These are phyloP conservation scores for Leptocoma aspasia DNA, from an alignment of 2,113 vertebrate species.

Conservation along the genomic window DNA sequence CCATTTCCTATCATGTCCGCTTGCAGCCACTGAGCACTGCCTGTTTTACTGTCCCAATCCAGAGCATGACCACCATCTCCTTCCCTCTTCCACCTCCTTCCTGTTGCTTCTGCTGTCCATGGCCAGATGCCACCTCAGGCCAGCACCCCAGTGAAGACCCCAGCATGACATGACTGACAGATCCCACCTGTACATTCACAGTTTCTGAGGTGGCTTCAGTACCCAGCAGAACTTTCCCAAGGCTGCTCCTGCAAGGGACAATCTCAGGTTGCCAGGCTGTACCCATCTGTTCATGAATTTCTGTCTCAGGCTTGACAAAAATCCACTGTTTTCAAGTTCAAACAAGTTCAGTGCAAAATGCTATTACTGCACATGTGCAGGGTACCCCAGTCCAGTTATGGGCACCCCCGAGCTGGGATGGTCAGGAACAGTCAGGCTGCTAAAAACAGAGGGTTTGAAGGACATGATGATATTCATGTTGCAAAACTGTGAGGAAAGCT, in stretches of 20 bases:
- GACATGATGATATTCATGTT: not conserved
- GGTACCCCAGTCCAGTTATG: not conserved
- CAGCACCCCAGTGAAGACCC: not conserved
- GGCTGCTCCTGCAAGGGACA: not conserved
- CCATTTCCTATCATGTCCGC: not conserved
- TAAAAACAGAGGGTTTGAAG: not conserved
- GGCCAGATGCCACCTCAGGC: not conserved
- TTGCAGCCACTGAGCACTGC: not conserved
- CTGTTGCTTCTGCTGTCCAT: not conserved
- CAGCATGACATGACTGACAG: not conserved
- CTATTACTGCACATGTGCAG: not conserved
- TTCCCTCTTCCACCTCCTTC: not conserved
- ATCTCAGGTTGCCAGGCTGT: not conserved
- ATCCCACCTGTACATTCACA: not conserved
- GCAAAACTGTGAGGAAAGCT: not conserved
- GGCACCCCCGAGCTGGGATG: not conserved
- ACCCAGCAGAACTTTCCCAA: not conserved
- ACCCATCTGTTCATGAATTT: not conserved
- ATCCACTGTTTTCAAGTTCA: not conserved
- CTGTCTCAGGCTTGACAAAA: not conserved
- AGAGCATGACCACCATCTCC: not conserved
- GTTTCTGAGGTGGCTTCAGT: not conserved
- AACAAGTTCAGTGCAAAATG: not conserved
- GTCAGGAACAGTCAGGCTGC: not conserved
- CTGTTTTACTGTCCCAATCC: not conserved